These are phyloP conservation scores for Paedocypris micromegethes DNA, from an alignment of 2,797 vertebrate species.

Conservation along the genomic window DNA sequence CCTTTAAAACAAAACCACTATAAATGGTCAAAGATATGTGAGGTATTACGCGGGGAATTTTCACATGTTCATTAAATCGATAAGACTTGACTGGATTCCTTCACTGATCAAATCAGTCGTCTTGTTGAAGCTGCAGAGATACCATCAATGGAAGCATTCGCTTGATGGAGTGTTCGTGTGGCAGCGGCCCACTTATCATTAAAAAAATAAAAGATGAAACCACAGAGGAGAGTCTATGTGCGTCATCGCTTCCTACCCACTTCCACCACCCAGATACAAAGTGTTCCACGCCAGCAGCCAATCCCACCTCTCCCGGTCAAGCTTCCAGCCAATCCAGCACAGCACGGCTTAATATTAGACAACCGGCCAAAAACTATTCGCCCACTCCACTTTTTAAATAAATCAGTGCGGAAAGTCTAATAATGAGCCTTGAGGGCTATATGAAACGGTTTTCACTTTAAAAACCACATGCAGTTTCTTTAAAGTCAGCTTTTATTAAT, in stretches of 20 bases:
- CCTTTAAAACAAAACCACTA: too few species aligned
- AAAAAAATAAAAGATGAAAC: constrained; percentile 10
- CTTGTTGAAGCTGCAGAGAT: not conserved
- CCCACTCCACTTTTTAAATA: constrained; percentile 8
- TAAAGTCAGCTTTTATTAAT: too few species aligned
- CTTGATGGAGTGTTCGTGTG: constrained; percentile 8
- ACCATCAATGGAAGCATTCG: not conserved
- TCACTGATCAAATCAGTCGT: not conserved
- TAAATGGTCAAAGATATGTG: too few species aligned
- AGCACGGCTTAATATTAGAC: not conserved
- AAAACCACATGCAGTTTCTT: too few species aligned
- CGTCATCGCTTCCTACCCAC: constrained; percentile 30
- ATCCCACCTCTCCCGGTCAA: not conserved
- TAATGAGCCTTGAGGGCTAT: not conserved
- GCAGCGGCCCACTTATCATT: constrained; percentile 17
- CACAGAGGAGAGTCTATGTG: constrained; percentile 5
- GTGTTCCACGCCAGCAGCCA: constrained; percentile 22
- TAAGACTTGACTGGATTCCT: too few species aligned
- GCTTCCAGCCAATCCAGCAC: not conserved
- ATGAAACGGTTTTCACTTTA: not conserved
- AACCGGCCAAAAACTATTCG: not conserved
- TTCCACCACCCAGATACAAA: constrained; percentile 6
- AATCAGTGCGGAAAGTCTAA: not conserved
- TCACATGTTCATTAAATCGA: too few species aligned
- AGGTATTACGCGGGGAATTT: too few species aligned